phyloP scores from a whole-genome alignment of 2,797 vertebrate species.

The Scleropages formosus region DNA sequence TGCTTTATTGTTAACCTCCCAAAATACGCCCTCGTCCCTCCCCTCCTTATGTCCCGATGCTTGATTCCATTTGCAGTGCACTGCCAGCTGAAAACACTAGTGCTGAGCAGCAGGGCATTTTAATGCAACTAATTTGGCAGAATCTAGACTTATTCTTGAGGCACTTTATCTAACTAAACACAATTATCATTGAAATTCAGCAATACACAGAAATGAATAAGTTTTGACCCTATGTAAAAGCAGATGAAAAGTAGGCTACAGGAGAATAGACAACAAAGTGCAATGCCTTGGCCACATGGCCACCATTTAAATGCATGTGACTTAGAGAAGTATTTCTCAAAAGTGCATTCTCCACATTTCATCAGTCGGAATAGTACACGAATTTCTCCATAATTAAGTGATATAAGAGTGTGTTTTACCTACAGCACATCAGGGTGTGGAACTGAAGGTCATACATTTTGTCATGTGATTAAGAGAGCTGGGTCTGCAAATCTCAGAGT shows the following conservation, averaged over 20 bases:
- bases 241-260: too few relatives aligned
- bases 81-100: neutral
- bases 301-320: neutral
- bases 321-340: neutral
- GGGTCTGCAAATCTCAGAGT: slow-evolving; percentile 4
- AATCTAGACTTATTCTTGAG: neutral
- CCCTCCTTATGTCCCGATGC: slow-evolving; percentile 9
- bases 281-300: too few relatives aligned
- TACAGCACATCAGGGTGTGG: neutral
- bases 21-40: slow-evolving; percentile 18
- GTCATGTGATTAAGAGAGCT: slow-evolving; percentile 7
- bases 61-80: slow-evolving; percentile 1
- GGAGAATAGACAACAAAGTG: too few relatives aligned
- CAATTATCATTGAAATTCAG: too few relatives aligned
- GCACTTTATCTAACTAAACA: neutral
- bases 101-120: neutral
- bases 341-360: neutral
- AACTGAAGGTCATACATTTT: slow-evolving; percentile 2
- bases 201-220: too few relatives aligned
- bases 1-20: slow-evolving; percentile 22
- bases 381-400: neutral
- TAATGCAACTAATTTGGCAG: too few relatives aligned
- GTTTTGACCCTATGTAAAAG: too few relatives aligned
- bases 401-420: neutral
- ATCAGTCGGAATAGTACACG: neutral